These are phyloP conservation scores for Aleiodes testaceus DNA, from an alignment of 2,888 invertebrate genomes.

Conservation along the genomic window DNA sequence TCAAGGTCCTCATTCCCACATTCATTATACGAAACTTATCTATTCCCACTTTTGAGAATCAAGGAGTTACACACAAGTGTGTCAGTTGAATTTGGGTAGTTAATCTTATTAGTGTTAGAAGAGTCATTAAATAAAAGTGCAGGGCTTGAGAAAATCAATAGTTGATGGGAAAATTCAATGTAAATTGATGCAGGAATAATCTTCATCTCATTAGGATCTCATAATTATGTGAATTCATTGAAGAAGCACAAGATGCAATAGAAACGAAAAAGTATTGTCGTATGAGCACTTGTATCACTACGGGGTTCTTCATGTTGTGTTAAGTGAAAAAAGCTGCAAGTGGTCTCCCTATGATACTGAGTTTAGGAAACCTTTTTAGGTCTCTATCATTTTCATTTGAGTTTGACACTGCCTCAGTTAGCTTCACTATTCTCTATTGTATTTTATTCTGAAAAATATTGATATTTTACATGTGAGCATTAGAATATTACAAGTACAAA, in stretches of 20 bases:
- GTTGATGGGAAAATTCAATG: too few species aligned
- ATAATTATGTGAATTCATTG: slow-evolving; percentile 45
- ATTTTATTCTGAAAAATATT: background rate
- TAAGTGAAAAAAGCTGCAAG: slow-evolving; percentile 69
- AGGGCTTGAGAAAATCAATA: too few species aligned
- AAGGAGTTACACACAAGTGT: background rate
- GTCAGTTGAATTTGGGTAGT: slow-evolving; percentile 19
- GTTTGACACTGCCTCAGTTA: too few species aligned
- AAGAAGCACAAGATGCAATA: background rate
- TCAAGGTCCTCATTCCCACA: slow-evolving; percentile 64
- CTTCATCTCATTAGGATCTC: background rate
- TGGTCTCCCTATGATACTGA: slow-evolving; percentile 54
- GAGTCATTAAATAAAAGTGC: too few species aligned
- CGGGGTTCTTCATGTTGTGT: slow-evolving; percentile 66
- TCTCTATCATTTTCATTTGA: slow-evolving; percentile 3
- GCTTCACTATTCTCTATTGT: background rate
- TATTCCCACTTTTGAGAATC: slow-evolving; percentile 13
- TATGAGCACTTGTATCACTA: slow-evolving; percentile 48
- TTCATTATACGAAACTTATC: slow-evolving; percentile 41
- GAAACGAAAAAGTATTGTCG: background rate
- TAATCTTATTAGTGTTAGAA: slow-evolving; percentile 4
- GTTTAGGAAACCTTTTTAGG: background rate
- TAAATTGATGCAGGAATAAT: background rate
- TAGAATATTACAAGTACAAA: slow-evolving; percentile 11
- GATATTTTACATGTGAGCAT: background rate